Evolutionary conservation across 2,888 invertebrate genomes (phyloP).

Genomic region (Myopa tessellatipennis): DNA sequence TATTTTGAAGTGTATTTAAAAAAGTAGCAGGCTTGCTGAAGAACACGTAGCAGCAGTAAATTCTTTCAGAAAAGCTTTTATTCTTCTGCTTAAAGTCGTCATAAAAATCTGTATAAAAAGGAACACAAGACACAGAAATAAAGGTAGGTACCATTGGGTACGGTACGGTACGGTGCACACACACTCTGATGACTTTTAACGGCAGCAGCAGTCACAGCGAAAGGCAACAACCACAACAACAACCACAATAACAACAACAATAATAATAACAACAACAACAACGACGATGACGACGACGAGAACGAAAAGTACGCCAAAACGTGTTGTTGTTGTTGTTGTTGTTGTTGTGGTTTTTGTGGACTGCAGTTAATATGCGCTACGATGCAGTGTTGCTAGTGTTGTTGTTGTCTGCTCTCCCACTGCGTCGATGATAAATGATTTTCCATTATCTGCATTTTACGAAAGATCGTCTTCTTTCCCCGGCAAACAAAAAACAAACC

Average conservation of each 20-base stretch:
- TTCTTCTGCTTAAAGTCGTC: constrained; percentile 28
- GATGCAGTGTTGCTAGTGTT: constrained; percentile 3
- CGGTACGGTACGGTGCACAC: background rate
- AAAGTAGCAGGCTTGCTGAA: constrained; percentile 5
- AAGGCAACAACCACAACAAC: background rate
- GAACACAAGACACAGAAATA: background rate
- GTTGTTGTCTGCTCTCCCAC: constrained; percentile 36
- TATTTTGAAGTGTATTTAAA: background rate
- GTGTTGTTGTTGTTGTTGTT: background rate
- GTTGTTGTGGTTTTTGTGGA: background rate
- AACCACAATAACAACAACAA: constrained; percentile 8
- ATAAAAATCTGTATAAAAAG: constrained; percentile 14
- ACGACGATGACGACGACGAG: background rate
- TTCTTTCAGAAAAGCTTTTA: constrained; percentile 25
- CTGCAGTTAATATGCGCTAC: background rate
- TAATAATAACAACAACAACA: background rate
- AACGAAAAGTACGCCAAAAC: background rate
- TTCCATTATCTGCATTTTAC: constrained; percentile 58
- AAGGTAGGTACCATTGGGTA: background rate
- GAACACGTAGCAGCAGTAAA: constrained; percentile 22
- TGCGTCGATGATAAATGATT: constrained; percentile 59
- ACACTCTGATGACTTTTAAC: background rate
- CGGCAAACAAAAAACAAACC: background rate
- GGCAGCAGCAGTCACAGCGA: background rate
- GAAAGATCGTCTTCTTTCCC: constrained; percentile 34